phyloP scores from a whole-genome alignment of 1,140 invertebrate genomes.

The Drosophila kanapiae region DNA sequence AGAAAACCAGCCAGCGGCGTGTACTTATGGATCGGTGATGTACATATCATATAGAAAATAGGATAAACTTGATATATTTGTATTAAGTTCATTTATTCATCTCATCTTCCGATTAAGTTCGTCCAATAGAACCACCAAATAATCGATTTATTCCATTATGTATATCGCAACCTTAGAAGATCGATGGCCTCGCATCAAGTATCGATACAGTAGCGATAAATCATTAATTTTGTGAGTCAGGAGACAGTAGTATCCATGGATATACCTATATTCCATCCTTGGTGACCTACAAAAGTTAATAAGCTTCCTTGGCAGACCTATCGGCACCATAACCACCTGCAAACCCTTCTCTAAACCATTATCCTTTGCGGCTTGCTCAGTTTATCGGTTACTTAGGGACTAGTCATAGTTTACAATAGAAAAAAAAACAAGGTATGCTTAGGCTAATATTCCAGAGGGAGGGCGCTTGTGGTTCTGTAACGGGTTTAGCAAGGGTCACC shows the following conservation, averaged over 20 bases:
- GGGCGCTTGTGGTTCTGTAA: slow-evolving; percentile 46
- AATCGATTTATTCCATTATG: too few relatives aligned
- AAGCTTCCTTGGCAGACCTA: neutral
- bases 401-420: slow-evolving; percentile 19
- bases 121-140: too few relatives aligned
- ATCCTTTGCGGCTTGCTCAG: slow-evolving; percentile 20
- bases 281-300: neutral
- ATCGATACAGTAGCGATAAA: too few relatives aligned
- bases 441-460: slow-evolving; percentile 6
- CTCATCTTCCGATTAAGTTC: too few relatives aligned
- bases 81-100: too few relatives aligned
- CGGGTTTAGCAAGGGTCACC: slow-evolving; percentile 3
- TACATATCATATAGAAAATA: too few relatives aligned
- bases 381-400: slow-evolving; percentile 32
- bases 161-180: too few relatives aligned
- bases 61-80: too few relatives aligned
- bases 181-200: too few relatives aligned
- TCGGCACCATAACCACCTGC: too few relatives aligned
- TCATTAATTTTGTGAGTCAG: too few relatives aligned
- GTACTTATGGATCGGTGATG: too few relatives aligned
- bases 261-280: neutral
- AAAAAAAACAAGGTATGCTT: slow-evolving; percentile 5
- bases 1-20: neutral
- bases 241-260: neutral
- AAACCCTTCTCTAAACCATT: neutral